Evolutionary conservation across 2,797 vertebrate species (phyloP).

Genomic region (Momotus momota): DNA sequence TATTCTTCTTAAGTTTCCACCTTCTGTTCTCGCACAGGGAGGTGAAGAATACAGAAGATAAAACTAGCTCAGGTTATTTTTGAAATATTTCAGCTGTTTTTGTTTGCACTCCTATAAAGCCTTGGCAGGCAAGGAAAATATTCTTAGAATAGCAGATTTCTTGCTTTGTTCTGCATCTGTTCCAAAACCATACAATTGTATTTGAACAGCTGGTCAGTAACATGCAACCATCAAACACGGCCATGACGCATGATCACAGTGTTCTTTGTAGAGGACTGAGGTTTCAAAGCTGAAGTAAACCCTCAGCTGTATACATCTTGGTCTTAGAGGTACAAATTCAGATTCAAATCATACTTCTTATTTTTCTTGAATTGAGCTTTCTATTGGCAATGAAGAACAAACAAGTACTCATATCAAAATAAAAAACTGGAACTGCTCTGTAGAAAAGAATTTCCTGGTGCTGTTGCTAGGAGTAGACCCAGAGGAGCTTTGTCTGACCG

Average conservation of each 20-base stretch:
- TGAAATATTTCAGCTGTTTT: conserved; percentile 37
- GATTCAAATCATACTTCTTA: background rate
- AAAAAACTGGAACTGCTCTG: background rate
- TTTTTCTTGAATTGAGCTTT: conserved; percentile 33
- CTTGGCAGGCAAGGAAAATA: conserved; percentile 46
- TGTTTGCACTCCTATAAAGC: conserved; percentile 51
- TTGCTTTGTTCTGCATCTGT: conserved; percentile 45
- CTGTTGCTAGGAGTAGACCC: background rate
- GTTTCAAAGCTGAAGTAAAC: conserved; percentile 24
- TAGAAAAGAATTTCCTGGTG: conserved; percentile 34
- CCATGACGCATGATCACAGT: background rate
- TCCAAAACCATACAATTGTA: conserved; percentile 26
- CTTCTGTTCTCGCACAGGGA: background rate
- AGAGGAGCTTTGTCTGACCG: background rate
- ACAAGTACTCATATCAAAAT: conserved; percentile 18
- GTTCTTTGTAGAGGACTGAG: background rate
- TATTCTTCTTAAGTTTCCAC: background rate
- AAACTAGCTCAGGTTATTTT: background rate
- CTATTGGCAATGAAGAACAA: background rate
- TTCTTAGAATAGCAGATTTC: conserved; percentile 48
- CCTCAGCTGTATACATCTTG: background rate
- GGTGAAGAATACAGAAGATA: background rate
- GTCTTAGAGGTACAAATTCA: background rate
- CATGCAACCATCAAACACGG: background rate
- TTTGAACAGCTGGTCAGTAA: conserved; percentile 63